Evolutionary conservation across 2,888 invertebrate species (phyloP).

Genomic region (Biston betularia): DNA sequence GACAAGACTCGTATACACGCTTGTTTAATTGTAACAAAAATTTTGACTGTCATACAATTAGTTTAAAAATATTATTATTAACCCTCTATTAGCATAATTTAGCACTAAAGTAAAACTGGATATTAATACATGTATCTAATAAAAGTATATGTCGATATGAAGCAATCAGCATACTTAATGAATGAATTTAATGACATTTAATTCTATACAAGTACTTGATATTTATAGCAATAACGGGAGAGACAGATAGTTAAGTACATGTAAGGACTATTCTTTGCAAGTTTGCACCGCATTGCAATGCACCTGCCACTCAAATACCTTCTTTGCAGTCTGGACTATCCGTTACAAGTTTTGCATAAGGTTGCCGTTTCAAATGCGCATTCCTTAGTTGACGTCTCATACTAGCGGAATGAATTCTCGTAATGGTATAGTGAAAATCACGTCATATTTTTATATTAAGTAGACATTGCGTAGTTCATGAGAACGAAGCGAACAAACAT

Average conservation of each 20-base stretch:
- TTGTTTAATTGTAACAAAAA: too few relatives aligned
- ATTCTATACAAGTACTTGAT: neutral
- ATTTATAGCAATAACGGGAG: conserved; percentile 11
- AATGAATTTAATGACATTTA: conserved; percentile 9
- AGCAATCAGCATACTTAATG: conserved; percentile 19
- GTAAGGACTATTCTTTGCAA: neutral
- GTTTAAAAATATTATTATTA: conserved; percentile 11
- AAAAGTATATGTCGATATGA: conserved; percentile 7
- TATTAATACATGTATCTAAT: neutral
- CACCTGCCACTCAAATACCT: too few relatives aligned
- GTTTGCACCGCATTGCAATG: neutral
- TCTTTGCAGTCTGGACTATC: conserved; percentile 19
- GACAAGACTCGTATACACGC: too few relatives aligned
- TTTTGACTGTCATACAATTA: neutral
- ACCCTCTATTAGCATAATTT: conserved; percentile 1
- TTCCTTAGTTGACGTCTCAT: neutral
- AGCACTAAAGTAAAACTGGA: neutral
- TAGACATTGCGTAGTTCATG: too few relatives aligned
- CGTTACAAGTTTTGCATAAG: conserved; percentile 16
- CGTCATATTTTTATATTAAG: too few relatives aligned
- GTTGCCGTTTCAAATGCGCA: neutral
- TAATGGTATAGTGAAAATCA: too few relatives aligned
- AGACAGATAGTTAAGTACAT: too few relatives aligned
- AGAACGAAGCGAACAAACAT: too few relatives aligned
- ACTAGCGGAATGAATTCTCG: too few relatives aligned